Conservation (phyloP, 2,113 vertebrate species). For the Callocephalon fimbriatum region DNA sequence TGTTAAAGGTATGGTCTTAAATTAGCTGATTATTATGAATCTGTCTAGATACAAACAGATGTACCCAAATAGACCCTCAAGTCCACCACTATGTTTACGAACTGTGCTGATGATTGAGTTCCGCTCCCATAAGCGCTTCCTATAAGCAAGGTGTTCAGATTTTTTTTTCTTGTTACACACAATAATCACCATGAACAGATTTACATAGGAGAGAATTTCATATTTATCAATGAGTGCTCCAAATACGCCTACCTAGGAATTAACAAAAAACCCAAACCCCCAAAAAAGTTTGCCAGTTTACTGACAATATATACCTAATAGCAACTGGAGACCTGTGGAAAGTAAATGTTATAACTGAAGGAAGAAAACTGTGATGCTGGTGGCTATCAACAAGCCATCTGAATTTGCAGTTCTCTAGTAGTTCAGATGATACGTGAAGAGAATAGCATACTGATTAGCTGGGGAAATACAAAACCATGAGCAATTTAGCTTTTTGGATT, state of each 20-base stretch:
- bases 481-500: neutral
- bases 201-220: neutral
- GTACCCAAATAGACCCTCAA: neutral
- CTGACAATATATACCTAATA: neutral
- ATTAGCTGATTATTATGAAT: neutral
- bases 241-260: neutral
- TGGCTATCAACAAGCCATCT: neutral
- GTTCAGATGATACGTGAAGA: neutral
- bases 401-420: neutral
- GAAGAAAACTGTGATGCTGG: neutral
- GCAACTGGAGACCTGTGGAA: neutral
- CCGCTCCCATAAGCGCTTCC: neutral
- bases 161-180: neutral
- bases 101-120: neutral
- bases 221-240: neutral
- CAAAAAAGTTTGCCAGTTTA: neutral
- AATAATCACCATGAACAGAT: neutral
- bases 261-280: rapidly evolving
- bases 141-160: neutral
- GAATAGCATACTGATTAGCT: neutral
- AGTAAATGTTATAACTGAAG: neutral
- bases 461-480: neutral
- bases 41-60: neutral
- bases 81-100: neutral
- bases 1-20: neutral